phyloP scores from a whole-genome alignment of 1,140 invertebrate genomes.

The Orchesella cincta region DNA sequence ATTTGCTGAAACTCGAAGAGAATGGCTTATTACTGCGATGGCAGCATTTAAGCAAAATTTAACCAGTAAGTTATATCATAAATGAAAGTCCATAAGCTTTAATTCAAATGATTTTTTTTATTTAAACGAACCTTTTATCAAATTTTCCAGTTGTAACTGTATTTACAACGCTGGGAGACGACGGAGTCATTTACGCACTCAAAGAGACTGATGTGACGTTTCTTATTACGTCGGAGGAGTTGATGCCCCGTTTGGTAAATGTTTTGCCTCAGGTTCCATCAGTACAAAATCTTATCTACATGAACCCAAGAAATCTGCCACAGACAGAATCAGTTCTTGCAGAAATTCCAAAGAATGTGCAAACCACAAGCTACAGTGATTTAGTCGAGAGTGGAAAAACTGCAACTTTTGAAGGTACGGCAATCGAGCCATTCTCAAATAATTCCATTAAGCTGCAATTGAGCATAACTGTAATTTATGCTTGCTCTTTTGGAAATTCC shows the following conservation, averaged over 20 bases:
- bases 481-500: neutral
- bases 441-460: too few species aligned
- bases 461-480: too few species aligned
- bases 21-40: constrained; percentile 95
- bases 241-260: constrained; percentile 83
- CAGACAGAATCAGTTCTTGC: neutral
- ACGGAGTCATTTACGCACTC: constrained; percentile 91
- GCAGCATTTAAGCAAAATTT: constrained; percentile 92
- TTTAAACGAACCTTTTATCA: constrained; percentile 50
- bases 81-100: neutral
- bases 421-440: too few species aligned
- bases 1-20: constrained; percentile 93
- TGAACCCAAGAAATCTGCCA: constrained; percentile 61
- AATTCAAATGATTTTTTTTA: constrained; percentile 25
- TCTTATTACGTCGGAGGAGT: constrained; percentile 85
- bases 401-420: constrained; percentile 52
- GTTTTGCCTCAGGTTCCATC: constrained; percentile 69
- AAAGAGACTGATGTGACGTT: constrained; percentile 93
- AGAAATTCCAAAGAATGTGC: constrained; percentile 1
- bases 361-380: constrained; percentile 57
- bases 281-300: constrained; percentile 80
- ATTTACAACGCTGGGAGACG: constrained; percentile 94
- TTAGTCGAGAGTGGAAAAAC: constrained; percentile 71
- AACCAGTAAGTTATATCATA: constrained; percentile 62
- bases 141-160: constrained; percentile 79